Evolutionary conservation across 2,113 vertebrate species (phyloP).

Genomic region (Choloepus hoffmanni): DNA sequence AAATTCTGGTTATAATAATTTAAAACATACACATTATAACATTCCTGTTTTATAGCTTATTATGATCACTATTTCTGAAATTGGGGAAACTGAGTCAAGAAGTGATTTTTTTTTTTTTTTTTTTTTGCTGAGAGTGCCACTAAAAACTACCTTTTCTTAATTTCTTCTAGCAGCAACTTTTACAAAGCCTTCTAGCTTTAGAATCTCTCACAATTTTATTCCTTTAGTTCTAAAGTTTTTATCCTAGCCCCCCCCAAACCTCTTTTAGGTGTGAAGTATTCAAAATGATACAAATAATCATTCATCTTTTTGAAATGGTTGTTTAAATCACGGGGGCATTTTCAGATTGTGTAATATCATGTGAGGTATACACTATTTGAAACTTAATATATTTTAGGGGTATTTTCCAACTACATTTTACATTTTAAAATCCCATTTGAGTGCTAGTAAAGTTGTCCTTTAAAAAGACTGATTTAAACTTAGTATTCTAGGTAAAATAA

Average conservation of each 20-base stretch:
- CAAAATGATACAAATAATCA: conserved; percentile 27
- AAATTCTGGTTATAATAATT: conserved; percentile 35
- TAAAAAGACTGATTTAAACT: conserved; percentile 14
- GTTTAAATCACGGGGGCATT: conserved; percentile 42
- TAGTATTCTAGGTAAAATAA: conserved; percentile 31
- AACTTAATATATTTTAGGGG: conserved; percentile 27
- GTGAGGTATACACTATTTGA: background rate
- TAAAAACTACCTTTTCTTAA: conserved; percentile 55
- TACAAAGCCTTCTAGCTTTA: conserved; percentile 49
- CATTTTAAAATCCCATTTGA: conserved; percentile 28
- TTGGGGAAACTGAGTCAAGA: background rate
- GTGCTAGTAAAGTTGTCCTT: conserved; percentile 3
- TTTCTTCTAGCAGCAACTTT: conserved; percentile 30
- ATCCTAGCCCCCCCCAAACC: background rate
- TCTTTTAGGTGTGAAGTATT: conserved; percentile 24
- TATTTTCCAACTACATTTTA: conserved; percentile 50
- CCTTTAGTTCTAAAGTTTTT: conserved; percentile 31
- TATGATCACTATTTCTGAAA: conserved; percentile 12
- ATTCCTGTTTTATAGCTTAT: background rate
- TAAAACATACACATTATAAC: conserved; percentile 33
- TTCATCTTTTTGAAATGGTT: conserved; percentile 51
- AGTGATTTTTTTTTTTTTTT: background rate
- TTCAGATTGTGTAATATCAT: conserved; percentile 38
- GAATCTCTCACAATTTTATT: conserved; percentile 26
- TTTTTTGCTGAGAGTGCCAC: conserved; percentile 40